Conservation (phyloP, 2,113 vertebrate species). For the Pluvianellus socialis region DNA sequence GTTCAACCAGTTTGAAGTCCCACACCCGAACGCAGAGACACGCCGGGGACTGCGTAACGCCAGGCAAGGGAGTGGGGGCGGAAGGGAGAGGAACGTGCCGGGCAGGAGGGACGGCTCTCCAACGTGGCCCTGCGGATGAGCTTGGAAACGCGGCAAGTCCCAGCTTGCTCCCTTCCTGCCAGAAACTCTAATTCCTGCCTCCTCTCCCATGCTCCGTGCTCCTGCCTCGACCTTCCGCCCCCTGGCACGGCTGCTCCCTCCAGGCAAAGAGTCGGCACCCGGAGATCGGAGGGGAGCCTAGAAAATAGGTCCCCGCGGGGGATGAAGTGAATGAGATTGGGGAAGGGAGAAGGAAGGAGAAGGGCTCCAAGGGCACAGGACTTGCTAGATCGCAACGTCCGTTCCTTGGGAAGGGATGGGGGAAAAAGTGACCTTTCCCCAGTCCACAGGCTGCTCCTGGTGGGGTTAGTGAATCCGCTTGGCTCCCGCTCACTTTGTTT, state of each 20-base stretch:
- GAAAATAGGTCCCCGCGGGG: fast-evolving
- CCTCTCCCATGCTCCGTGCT: not conserved
- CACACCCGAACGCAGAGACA: not conserved
- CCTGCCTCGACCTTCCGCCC: not conserved
- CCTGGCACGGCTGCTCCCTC: not conserved
- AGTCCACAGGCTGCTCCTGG: not conserved
- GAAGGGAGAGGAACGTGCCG: not conserved
- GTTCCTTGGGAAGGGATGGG: not conserved
- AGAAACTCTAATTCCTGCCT: not conserved
- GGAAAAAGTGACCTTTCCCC: not conserved
- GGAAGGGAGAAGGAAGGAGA: not conserved
- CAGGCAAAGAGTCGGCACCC: not conserved
- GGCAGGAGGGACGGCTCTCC: not conserved
- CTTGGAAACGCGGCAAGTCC: not conserved
- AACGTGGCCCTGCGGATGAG: not conserved
- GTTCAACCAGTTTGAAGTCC: not conserved
- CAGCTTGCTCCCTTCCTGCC: not conserved
- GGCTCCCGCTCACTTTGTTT: not conserved
- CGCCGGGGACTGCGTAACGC: not conserved
- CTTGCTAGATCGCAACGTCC: not conserved
- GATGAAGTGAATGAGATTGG: fast-evolving
- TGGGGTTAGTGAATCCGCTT: fast-evolving
- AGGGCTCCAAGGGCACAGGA: fast-evolving
- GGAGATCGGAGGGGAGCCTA: not conserved
- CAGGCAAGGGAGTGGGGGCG: not conserved